Base-by-base conservation (phyloP, 1,140 invertebrate genomes). In the Probaryconus sp. region DNA sequence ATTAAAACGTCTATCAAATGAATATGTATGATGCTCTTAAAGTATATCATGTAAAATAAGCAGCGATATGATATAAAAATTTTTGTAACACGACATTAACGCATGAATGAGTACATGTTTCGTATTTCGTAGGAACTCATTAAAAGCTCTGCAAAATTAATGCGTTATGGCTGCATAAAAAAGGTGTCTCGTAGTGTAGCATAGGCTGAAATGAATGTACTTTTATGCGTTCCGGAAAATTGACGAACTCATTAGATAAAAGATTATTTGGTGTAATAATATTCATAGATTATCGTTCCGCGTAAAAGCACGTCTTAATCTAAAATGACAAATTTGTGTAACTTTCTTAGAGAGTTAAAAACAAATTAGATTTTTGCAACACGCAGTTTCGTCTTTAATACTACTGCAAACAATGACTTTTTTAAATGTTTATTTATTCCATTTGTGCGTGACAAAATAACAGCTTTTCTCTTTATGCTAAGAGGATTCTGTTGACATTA, bases 231-330 rank as follows among this genome's bases (percentile, higher is more conserved):
- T 70, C 48, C 56, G 42, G 65, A 69, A 69, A 69, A 69, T 69
- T 69, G 65, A 61, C 65, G 47, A 43, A 60, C 65, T 69, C 65
- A 69, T 69, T 69, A 69, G 65, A 69, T 69, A 61, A 69, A 69
- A 53, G 65, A 47, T 53, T 69, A 61, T 69, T 68, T 68, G 24
- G 51, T 42, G 45, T 50, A 42, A 53, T 60, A 51, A n/a, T n/a
- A n/a, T n/a, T n/a, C n/a, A n/a, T n/a, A n/a, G n/a, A n/a, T n/a
- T n/a, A n/a, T n/a, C n/a, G n/a, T n/a, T n/a, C n/a, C n/a, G n/a
- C n/a, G n/a, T n/a, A n/a, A n/a, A n/a, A n/a, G n/a, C n/a, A n/a
- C n/a, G n/a, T n/a, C n/a, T n/a, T n/a, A n/a, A n/a, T n/a, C n/a
- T n/a, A n/a, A n/a, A n/a, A n/a, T n/a, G n/a, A n/a, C n/a, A n/a